Conservation (phyloP, 2,113 vertebrate genomes). For the Coptodon bakossiorum region DNA sequence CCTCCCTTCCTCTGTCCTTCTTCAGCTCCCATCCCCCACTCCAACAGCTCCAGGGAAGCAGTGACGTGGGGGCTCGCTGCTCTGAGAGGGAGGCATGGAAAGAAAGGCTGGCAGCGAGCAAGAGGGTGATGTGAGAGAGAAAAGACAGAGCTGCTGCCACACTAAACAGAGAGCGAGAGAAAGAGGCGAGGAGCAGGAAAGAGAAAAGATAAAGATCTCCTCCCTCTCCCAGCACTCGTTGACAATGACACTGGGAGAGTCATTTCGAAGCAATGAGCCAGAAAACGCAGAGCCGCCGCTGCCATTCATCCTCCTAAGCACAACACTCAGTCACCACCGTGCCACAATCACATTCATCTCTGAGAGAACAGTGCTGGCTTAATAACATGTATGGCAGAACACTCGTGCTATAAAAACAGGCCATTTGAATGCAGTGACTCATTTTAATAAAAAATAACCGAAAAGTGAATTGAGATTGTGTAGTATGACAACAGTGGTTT, state of each 20-base stretch:
- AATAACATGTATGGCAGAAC: not conserved
- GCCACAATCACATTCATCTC: constrained; percentile 34
- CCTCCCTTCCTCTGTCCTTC: constrained; percentile 11
- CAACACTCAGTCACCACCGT: constrained; percentile 30
- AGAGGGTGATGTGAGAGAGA: not conserved
- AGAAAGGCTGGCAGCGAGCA: constrained; percentile 22
- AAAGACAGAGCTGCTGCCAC: not conserved
- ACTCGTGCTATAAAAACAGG: constrained; percentile 19
- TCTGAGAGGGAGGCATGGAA: constrained; percentile 20
- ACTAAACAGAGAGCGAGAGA: not conserved
- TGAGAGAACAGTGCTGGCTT: not conserved
- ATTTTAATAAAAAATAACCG: not conserved
- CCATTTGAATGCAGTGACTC: not conserved
- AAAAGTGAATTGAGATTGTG: not conserved
- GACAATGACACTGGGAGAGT: constrained; percentile 65
- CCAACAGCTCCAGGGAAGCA: constrained; percentile 47
- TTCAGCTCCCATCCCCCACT: constrained; percentile 61
- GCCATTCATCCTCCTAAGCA: constrained; percentile 61
- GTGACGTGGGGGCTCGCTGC: constrained; percentile 49
- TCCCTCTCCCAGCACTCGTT: constrained; percentile 20
- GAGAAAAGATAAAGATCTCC: constrained; percentile 49
- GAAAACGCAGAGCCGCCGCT: constrained; percentile 45
- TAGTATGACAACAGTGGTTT: not conserved
- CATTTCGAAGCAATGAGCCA: constrained; percentile 67
- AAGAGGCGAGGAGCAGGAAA: not conserved